Evolutionary conservation across 2,888 invertebrate species (phyloP), one percentile per base, ranked within the genome.

Genomic region (Volucella zonaria): DNA sequence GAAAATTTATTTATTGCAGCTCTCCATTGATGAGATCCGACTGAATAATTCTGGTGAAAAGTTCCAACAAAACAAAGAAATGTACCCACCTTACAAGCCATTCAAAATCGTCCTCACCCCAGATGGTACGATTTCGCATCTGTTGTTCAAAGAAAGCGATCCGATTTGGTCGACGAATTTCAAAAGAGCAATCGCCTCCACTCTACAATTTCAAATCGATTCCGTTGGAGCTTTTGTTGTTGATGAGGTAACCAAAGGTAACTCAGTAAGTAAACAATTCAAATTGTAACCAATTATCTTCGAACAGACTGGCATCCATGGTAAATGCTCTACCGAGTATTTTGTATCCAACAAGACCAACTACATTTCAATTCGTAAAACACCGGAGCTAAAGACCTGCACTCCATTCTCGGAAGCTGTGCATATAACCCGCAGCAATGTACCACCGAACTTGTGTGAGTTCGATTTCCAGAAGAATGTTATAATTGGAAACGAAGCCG

Each of bases 101-200:
- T 92, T 92, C 64, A 91, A 90, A 87, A 90, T 92, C 42, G 89
- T 89, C 1, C 88, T 92, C 2, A 90, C 89, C n/a, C 78, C 88
- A 23, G 89, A 91, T n/a, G 91, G 92, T 2, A 89, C 89, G 9
- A 90, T 92, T 31, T 89, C 91, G 4, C 90, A 91, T 87, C 87
- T 92, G 82, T 87, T 90, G 18, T 92, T 92, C 71, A 92, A 92
- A 83, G 91, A 92, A 2, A 89, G 90, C 38, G 95, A 95, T 87
- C 93, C 94, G 0, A 91, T 93, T 1, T 95, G 95, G 95, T 93
- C 94, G 0, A 93, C 93, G 23, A 95, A 95, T 88, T 93, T 95
- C 73, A 95, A 95, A 89, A 91, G 95, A 62, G 95, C 94, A 1
- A 92, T 95, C 56, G 94, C 95, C 1, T 93, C 94, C 14, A 94